Evolutionary conservation across 2,888 invertebrate genomes (phyloP).

Genomic region (Sussaba pulchella): DNA sequence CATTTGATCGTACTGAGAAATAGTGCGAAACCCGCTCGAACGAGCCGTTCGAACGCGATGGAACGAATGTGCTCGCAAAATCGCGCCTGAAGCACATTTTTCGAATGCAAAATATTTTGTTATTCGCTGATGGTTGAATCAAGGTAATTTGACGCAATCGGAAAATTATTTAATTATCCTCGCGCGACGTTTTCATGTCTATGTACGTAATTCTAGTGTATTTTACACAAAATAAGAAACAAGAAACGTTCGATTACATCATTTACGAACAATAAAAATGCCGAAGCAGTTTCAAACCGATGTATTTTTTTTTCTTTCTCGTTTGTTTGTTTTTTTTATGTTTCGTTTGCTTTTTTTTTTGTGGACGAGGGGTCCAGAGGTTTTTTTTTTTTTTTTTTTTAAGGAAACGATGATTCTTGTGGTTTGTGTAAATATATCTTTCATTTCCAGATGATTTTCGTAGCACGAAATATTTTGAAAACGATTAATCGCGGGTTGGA

Average conservation of each 20-base stretch:
- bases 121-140: constrained; percentile 25
- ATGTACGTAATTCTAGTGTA: constrained; percentile 64
- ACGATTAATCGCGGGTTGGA: neutral
- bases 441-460: neutral
- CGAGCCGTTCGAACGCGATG: no score
- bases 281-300: constrained; percentile 53
- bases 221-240: constrained; percentile 67
- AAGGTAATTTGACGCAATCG: constrained; percentile 14
- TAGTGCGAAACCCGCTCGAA: no score
- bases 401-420: constrained; percentile 8
- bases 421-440: neutral
- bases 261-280: constrained; percentile 46
- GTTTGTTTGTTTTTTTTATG: no score
- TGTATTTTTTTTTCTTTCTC: constrained; percentile 37
- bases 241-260: constrained; percentile 61
- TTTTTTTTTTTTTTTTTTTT: no score
- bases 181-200: constrained; percentile 27
- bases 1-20: no score
- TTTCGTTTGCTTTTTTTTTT: constrained; percentile 34
- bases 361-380: constrained; percentile 10
- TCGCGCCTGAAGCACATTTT: constrained; percentile 8
- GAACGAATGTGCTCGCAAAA: constrained; percentile 1
- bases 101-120: constrained; percentile 38
- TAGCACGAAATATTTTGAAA: constrained; percentile 10
- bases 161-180: constrained; percentile 1